Evolutionary conservation across 2,113 vertebrate species (phyloP).

Genomic region (Grammomys surdaster): DNA sequence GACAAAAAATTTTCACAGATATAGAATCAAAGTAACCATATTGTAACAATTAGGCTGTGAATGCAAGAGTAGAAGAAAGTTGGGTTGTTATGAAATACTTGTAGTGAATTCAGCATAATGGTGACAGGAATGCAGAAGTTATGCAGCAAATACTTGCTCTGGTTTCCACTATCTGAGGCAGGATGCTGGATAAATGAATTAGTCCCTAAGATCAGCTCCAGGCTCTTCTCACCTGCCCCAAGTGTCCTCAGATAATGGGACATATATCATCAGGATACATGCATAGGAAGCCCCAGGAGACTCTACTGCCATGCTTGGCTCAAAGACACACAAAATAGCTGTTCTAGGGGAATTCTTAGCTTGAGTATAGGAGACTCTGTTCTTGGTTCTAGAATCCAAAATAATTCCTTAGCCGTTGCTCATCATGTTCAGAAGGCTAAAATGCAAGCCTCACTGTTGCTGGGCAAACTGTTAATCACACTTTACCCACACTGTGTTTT

Average conservation of each 20-base stretch:
- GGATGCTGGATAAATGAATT: background rate
- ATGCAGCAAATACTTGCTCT: constrained; percentile 8
- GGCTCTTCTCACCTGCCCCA: background rate
- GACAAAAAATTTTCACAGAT: background rate
- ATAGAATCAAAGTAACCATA: background rate
- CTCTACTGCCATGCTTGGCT: background rate
- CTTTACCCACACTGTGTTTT: background rate
- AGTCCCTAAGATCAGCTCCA: constrained; percentile 23
- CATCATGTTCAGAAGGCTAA: background rate
- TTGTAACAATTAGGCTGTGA: constrained; percentile 16
- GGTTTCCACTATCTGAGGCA: background rate
- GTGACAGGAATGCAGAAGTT: constrained; percentile 38
- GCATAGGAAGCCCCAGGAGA: background rate
- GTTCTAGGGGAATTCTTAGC: background rate
- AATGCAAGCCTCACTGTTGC: background rate
- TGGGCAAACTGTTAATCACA: background rate
- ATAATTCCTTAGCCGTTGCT: constrained; percentile 37
- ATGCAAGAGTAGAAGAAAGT: background rate
- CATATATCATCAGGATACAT: background rate
- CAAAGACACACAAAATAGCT: background rate
- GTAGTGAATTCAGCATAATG: background rate
- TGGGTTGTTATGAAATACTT: constrained; percentile 4
- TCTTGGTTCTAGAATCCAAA: constrained; percentile 44
- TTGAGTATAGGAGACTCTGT: background rate
- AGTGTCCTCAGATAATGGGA: background rate